These are phyloP conservation scores for Gallinago stenura DNA, from an alignment of 2,797 vertebrate species.

Conservation along the genomic window DNA sequence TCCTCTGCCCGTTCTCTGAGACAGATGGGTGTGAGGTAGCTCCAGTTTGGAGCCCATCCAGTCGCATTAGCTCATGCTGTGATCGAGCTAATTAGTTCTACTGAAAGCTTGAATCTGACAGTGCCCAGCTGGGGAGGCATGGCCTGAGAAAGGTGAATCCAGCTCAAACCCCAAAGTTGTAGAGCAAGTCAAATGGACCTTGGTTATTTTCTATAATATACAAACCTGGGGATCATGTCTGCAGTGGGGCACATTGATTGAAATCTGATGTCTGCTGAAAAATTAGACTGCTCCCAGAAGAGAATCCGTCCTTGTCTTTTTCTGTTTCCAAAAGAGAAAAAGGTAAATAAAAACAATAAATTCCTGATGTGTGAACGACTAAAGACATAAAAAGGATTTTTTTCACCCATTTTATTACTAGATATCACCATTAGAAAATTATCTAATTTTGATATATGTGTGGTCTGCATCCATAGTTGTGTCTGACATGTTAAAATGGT, in stretches of 20 bases:
- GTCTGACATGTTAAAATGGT: neutral
- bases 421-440: neutral
- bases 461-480: neutral
- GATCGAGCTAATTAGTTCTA: slow-evolving; percentile 60
- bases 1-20: neutral
- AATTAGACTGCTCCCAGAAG: neutral
- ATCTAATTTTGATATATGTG: neutral
- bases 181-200: neutral
- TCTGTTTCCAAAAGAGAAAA: neutral
- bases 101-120: slow-evolving; percentile 49
- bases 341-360: neutral
- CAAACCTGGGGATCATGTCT: neutral
- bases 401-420: neutral
- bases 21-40: slow-evolving; percentile 46
- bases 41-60: slow-evolving; percentile 52
- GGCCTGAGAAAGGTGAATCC: slow-evolving; percentile 23
- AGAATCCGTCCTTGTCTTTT: neutral
- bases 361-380: neutral
- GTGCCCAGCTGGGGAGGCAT: slow-evolving; percentile 21
- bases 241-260: neutral
- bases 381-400: neutral
- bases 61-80: slow-evolving; percentile 52
- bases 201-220: neutral
- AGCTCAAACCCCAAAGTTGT: neutral
- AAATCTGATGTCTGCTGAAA: slow-evolving; percentile 1